Base-by-base conservation (phyloP, 2,888 invertebrate genomes). In the Lithophane semibrunnea region DNA sequence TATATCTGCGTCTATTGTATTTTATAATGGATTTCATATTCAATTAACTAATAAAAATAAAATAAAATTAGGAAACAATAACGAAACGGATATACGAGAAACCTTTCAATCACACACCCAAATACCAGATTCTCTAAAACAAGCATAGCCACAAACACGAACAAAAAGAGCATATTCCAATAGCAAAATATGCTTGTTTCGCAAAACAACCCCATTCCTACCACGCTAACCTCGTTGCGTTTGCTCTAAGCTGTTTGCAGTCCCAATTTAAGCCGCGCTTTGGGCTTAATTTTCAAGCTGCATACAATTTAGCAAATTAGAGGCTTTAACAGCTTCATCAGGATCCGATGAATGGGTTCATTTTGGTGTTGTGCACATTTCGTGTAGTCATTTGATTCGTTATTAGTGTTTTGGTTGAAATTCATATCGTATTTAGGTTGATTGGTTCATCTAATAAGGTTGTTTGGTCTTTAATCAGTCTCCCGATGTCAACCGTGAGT, bases 251-350 rank as follows among this genome's bases (percentile, higher is more conserved):
- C 84, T 80, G 84, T 86, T 87, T 87, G 82, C 77, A 76, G 85
- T 88, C 72, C 78, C 80, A 84, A 86, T 88, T 88, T 78, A 79
- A 80, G 82, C 86, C 83, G 47, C 83, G 86, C 85, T 87, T 86
- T 81, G 79, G 82, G 86, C 87, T 89, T 89, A 89, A 91, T 91
- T 88, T 87, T 85, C 79, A 86, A 86, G 87, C 83, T 88, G 88
- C 91, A 89, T 81, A 79, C 87, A 89, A 88, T 91, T 92, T 88
- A 88, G 87, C 88, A 89, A 91, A 92, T 92, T 90, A 91, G 89
- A 77, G 84, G 79, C 80, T 86, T 78, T 89, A 88, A 86, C 88
- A 79, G 88, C 87, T 90, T 91, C 89, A 90, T 90, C 90, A 90
- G 86, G 69, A 82, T 67, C 84, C 79, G 79, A 88, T 91, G 88